phyloP scores from a whole-genome alignment of 2,113 vertebrate species.

The Clarias batrachus region DNA sequence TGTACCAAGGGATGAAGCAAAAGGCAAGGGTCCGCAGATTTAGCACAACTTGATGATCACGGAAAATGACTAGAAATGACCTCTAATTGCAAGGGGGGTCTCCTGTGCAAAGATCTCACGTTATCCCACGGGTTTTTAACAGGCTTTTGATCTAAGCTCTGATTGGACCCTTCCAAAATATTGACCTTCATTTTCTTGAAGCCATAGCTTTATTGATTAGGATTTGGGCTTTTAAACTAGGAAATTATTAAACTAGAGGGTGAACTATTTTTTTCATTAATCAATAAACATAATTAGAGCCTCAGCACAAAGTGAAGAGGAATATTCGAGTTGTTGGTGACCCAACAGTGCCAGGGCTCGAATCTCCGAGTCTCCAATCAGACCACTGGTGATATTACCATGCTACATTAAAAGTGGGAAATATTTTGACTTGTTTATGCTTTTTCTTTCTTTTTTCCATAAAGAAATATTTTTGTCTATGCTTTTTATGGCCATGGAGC shows the following conservation, averaged over 20 bases:
- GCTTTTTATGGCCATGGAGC: background rate
- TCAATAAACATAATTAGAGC: background rate
- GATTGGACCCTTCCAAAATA: background rate
- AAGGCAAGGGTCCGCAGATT: background rate
- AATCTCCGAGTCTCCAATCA: no score
- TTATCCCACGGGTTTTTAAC: no score
- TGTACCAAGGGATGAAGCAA: background rate
- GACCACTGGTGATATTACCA: background rate
- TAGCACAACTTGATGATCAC: no score
- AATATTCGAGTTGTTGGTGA: background rate
- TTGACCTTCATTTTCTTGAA: background rate
- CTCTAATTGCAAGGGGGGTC: no score
- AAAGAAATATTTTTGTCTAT: background rate
- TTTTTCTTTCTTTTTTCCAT: background rate
- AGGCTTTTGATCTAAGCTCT: background rate
- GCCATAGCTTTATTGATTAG: background rate
- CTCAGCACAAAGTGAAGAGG: background rate
- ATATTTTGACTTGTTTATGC: no score
- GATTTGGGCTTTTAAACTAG: background rate
- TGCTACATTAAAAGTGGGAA: background rate
- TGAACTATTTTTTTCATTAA: background rate
- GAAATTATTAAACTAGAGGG: background rate
- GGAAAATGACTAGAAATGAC: no score
- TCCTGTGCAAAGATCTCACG: no score
- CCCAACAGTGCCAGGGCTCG: no score